Percentiles rank a stretch among this genome's conserved stretches.
These are phyloP conservation scores for Myotis findleyi DNA, from an alignment of 2,797 vertebrate genomes.

Conservation along the genomic window DNA sequence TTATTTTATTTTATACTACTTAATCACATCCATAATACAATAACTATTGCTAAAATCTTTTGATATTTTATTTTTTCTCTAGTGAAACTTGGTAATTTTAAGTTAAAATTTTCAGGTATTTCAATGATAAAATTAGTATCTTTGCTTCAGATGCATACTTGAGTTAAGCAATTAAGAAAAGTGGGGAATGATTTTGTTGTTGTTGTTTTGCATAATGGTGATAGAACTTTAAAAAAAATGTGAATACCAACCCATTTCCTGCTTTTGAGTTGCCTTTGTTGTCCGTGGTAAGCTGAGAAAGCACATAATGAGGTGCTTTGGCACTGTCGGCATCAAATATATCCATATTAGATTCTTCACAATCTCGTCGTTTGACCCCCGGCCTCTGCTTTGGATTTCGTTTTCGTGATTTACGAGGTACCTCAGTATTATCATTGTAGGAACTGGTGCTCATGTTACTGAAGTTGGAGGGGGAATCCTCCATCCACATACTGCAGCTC, in stretches of 20 bases:
- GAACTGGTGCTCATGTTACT: conserved; percentile 96
- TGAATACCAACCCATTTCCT: conserved; percentile 94
- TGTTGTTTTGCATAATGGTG: conserved; percentile 82
- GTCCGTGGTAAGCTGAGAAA: conserved; percentile 97
- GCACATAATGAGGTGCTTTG: conserved; percentile 99
- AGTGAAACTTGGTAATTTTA: conserved; percentile 75
- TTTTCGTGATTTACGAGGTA: conserved; percentile 98
- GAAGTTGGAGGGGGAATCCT: conserved; percentile 99
- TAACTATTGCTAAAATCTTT: conserved; percentile 56
- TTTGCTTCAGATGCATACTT: conserved; percentile 81
- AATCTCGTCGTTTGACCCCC: conserved; percentile 92
- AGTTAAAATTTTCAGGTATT: conserved; percentile 59
- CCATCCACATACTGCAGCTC: conserved; percentile 99
- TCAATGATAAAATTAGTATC: conserved; percentile 71
- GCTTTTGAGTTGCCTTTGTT: conserved; percentile 96
- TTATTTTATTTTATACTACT: conserved; percentile 72
- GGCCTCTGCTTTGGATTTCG: conserved; percentile 98
- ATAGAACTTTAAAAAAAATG: conserved; percentile 86
- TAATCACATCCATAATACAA: conserved; percentile 53
- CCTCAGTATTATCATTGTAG: conserved; percentile 99
- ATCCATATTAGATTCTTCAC: conserved; percentile 95
- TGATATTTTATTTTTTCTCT: conserved; percentile 70
- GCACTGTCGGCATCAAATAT: conserved; percentile 99
- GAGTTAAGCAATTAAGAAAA: conserved; percentile 75
- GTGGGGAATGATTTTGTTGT: conserved; percentile 81